These are phyloP conservation scores for Holothuria glaberrima DNA, from an alignment of 35 echinoderm and acorn worm genomes.

Conservation along the genomic window DNA sequence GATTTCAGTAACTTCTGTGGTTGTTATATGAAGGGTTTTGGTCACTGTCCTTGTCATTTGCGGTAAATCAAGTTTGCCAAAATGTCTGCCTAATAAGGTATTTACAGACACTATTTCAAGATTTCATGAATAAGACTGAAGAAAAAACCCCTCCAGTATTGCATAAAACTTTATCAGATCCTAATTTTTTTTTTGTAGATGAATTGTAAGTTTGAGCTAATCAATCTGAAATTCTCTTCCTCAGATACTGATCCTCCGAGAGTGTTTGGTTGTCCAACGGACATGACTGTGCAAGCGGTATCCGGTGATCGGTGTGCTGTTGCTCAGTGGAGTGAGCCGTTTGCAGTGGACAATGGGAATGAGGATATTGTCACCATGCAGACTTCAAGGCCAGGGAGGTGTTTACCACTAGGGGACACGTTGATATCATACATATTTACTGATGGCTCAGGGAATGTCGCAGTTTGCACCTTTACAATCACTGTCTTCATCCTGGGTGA, in stretches of 20 bases:
- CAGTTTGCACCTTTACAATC: conserved; percentile 39
- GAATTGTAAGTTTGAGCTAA: too few relatives aligned
- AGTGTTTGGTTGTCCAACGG: not conserved
- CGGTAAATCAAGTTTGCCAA: too few relatives aligned
- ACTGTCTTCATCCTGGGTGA: not conserved
- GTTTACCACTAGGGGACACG: not conserved
- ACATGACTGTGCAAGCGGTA: not conserved
- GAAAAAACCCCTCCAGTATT: too few relatives aligned
- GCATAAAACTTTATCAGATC: too few relatives aligned
- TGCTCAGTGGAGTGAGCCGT: not conserved
- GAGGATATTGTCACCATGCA: not conserved
- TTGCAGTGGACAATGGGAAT: not conserved
- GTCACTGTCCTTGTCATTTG: too few relatives aligned
- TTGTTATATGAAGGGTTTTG: too few relatives aligned
- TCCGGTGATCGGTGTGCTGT: not conserved
- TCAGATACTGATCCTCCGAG: not conserved
- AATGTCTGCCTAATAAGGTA: too few relatives aligned
- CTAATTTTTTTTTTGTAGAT: too few relatives aligned
- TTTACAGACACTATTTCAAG: too few relatives aligned
- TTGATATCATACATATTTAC: conserved; percentile 49
- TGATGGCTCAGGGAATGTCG: conserved; percentile 28
- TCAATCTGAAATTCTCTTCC: not conserved
- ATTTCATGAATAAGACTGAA: too few relatives aligned
- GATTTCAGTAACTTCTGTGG: too few relatives aligned
- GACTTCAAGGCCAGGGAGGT: not conserved